Evolutionary conservation across 2,888 invertebrate genomes (phyloP).

Genomic region (Eupeodes luniger): DNA sequence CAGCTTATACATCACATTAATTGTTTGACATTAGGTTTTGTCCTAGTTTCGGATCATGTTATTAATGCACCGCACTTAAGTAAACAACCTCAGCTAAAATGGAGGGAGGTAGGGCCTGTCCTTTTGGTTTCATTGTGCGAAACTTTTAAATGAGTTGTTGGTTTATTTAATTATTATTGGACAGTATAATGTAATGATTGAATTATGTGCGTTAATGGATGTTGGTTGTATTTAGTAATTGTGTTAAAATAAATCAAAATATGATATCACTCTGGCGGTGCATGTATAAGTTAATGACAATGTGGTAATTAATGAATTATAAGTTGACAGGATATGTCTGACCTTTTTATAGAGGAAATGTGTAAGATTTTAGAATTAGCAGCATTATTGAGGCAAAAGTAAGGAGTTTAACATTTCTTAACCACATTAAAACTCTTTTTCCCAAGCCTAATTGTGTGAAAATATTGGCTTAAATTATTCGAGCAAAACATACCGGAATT

Average conservation of each 20-base stretch:
- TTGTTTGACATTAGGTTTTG: slow-evolving; percentile 32
- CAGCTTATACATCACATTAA: slow-evolving; percentile 25
- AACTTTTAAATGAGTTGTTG: neutral
- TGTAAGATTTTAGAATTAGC: too few relatives aligned
- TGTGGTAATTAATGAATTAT: neutral
- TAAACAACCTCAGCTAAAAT: slow-evolving; percentile 11
- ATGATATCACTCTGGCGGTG: neutral
- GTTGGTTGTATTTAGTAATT: slow-evolving; percentile 11
- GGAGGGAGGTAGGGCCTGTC: neutral
- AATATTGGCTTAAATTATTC: too few relatives aligned
- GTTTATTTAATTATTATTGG: slow-evolving; percentile 53
- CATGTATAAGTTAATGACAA: neutral
- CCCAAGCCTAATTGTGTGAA: too few relatives aligned
- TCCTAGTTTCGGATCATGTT: slow-evolving; percentile 29
- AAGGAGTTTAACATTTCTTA: too few relatives aligned
- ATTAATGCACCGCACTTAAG: slow-evolving; percentile 50
- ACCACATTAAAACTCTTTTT: too few relatives aligned
- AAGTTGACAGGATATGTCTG: too few relatives aligned
- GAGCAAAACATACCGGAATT: too few relatives aligned
- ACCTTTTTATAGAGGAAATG: too few relatives aligned
- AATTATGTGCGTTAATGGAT: slow-evolving; percentile 36
- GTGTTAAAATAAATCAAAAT: slow-evolving; percentile 10
- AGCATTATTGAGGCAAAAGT: too few relatives aligned
- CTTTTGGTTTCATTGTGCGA: neutral
- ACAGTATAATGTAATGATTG: slow-evolving; percentile 33